Evolutionary conservation across 2,113 vertebrate genomes (phyloP).

Genomic region (Lontra canadensis): DNA sequence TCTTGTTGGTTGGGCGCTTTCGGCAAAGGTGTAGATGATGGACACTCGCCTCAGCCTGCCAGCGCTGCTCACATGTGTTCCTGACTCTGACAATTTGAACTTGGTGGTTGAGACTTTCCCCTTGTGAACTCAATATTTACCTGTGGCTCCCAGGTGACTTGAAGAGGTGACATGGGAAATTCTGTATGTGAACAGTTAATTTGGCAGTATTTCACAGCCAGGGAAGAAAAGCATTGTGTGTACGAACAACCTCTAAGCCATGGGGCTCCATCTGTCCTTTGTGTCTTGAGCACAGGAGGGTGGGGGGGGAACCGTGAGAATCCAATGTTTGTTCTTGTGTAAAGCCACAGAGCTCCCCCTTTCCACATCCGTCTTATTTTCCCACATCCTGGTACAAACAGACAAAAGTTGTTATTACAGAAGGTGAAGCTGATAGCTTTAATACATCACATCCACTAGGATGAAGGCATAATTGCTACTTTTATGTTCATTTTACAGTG

Average conservation of each 20-base stretch:
- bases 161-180: neutral
- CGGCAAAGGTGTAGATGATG: neutral
- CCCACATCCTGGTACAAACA: conserved; percentile 68
- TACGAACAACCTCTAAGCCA: conserved; percentile 6
- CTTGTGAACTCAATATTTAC: neutral
- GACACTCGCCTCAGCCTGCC: neutral
- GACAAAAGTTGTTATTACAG: conserved; percentile 74
- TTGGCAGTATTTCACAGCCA: conserved; percentile 1
- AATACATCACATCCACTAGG: conserved; percentile 76
- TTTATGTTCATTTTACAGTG: conserved; percentile 76
- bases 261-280: neutral
- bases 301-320: neutral
- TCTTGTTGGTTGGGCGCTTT: neutral
- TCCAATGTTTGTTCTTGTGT: neutral
- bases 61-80: neutral
- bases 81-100: neutral
- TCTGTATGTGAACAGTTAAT: neutral
- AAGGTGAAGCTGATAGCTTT: conserved; percentile 68
- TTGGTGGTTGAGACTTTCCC: neutral
- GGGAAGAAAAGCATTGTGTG: neutral
- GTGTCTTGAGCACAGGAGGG: neutral
- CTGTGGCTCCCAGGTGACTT: conserved; percentile 1
- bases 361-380: conserved; percentile 66
- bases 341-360: neutral
- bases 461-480: conserved; percentile 80